Evolutionary conservation across 2,888 invertebrate genomes (phyloP).

Genomic region (Amblyjoppa proteus): DNA sequence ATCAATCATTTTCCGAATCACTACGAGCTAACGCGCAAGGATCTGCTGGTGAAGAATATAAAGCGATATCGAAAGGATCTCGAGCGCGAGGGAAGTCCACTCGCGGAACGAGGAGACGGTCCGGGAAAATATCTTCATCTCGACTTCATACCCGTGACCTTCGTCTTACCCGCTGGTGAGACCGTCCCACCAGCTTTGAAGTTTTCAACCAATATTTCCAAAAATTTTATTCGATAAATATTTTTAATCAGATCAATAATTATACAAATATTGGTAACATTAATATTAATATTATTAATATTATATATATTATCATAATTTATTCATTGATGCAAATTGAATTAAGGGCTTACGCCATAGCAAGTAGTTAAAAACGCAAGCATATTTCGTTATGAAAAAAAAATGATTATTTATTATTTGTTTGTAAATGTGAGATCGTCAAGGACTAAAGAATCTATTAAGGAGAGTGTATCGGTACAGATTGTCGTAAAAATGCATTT

Average conservation of each 20-base stretch:
- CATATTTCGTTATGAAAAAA: no score
- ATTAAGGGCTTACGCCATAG: no score
- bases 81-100: conserved; percentile 94
- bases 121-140: conserved; percentile 92
- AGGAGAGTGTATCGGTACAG: no score
- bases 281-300: no score
- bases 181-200: background rate
- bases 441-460: no score
- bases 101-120: conserved; percentile 93
- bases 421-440: no score
- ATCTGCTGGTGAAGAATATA: conserved; percentile 97
- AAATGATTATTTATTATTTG: no score
- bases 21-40: conserved; percentile 97
- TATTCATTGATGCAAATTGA: no score
- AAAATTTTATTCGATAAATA: background rate
- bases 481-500: no score
- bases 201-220: background rate
- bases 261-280: no score
- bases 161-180: conserved; percentile 93
- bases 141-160: conserved; percentile 97
- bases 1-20: conserved; percentile 99
- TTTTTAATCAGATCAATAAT: background rate
- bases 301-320: no score
- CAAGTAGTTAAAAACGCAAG: no score
- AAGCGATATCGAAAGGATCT: conserved; percentile 97